Evolutionary conservation across 2,113 vertebrate species (phyloP).

Genomic region (Spermophilus dauricus): DNA sequence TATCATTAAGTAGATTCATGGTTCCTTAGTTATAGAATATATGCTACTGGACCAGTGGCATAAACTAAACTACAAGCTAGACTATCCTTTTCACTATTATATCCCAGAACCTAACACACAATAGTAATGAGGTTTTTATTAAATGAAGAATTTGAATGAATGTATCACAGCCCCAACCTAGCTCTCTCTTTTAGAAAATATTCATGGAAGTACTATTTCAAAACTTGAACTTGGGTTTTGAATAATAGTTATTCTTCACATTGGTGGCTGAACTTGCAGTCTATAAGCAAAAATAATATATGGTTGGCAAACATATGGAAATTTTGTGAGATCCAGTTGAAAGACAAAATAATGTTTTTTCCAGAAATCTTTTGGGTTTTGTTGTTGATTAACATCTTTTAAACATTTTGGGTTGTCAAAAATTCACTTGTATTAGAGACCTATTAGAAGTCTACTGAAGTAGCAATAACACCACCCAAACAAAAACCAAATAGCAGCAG

Average conservation of each 20-base stretch:
- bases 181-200: constrained; percentile 22
- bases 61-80: background rate
- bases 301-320: background rate
- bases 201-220: background rate
- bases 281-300: background rate
- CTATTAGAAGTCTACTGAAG: background rate
- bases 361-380: constrained; percentile 12
- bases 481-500: background rate
- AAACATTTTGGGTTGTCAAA: constrained; percentile 13
- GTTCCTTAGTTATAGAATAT: background rate
- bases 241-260: constrained; percentile 38
- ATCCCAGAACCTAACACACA: background rate
- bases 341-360: constrained; percentile 30
- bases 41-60: background rate
- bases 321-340: constrained; percentile 13
- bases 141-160: constrained; percentile 32
- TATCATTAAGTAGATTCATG: constrained; percentile 32
- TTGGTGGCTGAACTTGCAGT: background rate
- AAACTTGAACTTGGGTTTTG: background rate
- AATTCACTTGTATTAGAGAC: background rate
- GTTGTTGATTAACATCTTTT: constrained; percentile 19
- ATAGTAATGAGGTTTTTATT: background rate
- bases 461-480: background rate
- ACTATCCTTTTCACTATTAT: background rate
- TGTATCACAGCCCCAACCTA: background rate